A percentile compares a stretch with the other conserved stretches of the same genome.
Evolutionary conservation across 2,888 invertebrate species (phyloP).

Genomic region (Tachina fera): DNA sequence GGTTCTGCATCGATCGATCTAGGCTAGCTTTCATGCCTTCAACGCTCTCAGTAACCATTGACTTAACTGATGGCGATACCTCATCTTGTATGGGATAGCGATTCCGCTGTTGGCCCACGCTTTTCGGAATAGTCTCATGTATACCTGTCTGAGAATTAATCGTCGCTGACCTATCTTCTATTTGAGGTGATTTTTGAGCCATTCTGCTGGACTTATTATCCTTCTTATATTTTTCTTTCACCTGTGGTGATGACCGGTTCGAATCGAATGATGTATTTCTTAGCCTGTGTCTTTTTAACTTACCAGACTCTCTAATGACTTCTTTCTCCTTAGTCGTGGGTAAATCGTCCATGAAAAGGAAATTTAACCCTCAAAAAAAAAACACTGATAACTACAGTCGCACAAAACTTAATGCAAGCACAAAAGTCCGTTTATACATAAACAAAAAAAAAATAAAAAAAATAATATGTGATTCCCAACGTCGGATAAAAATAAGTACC

Average conservation of each 20-base stretch:
- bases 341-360: no score
- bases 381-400: no score
- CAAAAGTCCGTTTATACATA: no score
- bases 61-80: no score
- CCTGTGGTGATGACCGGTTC: constrained; percentile 25
- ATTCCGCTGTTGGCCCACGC: no score
- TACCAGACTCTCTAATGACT: not conserved
- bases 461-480: no score
- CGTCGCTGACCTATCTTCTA: not conserved
- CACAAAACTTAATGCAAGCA: no score
- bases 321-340: not conserved
- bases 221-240: constrained; percentile 9
- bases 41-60: not conserved
- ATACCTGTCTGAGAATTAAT: not conserved
- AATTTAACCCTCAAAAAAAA: no score
- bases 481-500: no score
- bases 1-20: not conserved
- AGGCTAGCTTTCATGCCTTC: not conserved
- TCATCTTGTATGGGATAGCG: no score
- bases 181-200: not conserved
- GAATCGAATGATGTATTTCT: constrained; percentile 7
- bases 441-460: no score
- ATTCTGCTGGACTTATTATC: not conserved
- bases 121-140: no score
- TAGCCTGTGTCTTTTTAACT: constrained; percentile 6